Evolutionary conservation across 2,797 vertebrate species (phyloP), one percentile per base, ranked within the genome.

Genomic region (Naso thynnoides): DNA sequence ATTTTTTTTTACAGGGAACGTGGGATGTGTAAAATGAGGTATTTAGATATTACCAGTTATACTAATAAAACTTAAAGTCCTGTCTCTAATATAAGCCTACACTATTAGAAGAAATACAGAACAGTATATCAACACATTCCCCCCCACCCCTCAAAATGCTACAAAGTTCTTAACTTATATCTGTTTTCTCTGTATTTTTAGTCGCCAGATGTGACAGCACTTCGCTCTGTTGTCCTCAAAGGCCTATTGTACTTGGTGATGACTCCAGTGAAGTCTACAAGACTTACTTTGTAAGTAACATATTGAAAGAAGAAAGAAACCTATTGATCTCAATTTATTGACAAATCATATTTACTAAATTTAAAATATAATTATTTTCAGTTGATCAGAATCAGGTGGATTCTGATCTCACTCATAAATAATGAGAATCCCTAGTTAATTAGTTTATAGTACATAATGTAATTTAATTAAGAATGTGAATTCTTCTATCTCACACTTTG

Each of bases 361-460:
- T 45, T 45, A n/a, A 45, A 45, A 45, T 45, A 45, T 5, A 45
- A 14, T 45, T 45, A 45, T 21, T 45, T 45, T 45, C 42, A n/a
- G 56, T 6, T 63, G 74, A 8, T 16, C 70, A 41, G 70, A 79
- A 2, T 58, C 71, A 19, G 55, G 61, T 10, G 61, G 48, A 36
- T 66, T 29, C 27, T 45, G 13, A 45, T 45, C 16, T 42, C 41
- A 42, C 41, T 42, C 41, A 42, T 42, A 19, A 42, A 42, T 19
- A 6, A 42, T 42, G 15, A 18, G 41, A 42, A 42, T 42, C 41
- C 41, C 41, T 42, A 38, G 36, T 38, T 18, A 42, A 42, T 42
- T 42, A 5, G 36, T 38, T 38, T 38, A 38, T 38, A 42, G 41
- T 42, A 42, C 41, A 42, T 42, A 42, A 42, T 42, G 18, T 42